Conservation (phyloP, 2,113 vertebrate species). For the Chaenocephalus aceratus region DNA sequence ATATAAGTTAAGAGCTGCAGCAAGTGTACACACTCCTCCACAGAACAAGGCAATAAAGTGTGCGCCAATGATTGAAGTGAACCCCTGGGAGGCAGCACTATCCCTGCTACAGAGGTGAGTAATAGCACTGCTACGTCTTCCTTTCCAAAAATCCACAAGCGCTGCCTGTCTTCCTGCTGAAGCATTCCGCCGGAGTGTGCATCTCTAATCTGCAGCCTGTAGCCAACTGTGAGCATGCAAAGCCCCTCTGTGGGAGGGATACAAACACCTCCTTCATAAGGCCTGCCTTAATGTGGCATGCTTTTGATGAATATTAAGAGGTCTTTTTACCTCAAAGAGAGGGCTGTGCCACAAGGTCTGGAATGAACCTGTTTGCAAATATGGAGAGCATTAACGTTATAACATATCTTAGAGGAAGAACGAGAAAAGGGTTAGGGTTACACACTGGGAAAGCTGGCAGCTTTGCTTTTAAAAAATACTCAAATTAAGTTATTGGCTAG, state of each 20-base stretch:
- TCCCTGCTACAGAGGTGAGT: slow-evolving; percentile 59
- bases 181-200: slow-evolving; percentile 57
- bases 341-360: slow-evolving; percentile 8
- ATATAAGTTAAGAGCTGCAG: slow-evolving; percentile 47
- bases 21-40: slow-evolving; percentile 39
- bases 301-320: slow-evolving; percentile 41
- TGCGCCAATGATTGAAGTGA: slow-evolving; percentile 65
- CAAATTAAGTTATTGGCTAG: no score
- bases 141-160: slow-evolving; percentile 40
- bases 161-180: slow-evolving; percentile 55
- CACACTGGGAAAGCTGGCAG: no score
- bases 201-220: slow-evolving; percentile 36
- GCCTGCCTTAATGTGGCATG: slow-evolving; percentile 21
- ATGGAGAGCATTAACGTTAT: neutral
- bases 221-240: slow-evolving; percentile 26
- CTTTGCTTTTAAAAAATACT: no score
- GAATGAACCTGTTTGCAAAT: neutral
- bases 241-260: slow-evolving; percentile 41
- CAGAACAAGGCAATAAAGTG: slow-evolving; percentile 70
- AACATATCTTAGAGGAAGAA: neutral
- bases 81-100: slow-evolving; percentile 64
- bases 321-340: neutral
- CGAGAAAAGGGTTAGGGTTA: no score
- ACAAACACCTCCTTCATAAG: slow-evolving; percentile 35
- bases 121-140: slow-evolving; percentile 63